Evolutionary conservation across 2,113 vertebrate genomes (phyloP), one percentile per base, ranked within the genome.

Genomic region (Carlito syrichta): DNA sequence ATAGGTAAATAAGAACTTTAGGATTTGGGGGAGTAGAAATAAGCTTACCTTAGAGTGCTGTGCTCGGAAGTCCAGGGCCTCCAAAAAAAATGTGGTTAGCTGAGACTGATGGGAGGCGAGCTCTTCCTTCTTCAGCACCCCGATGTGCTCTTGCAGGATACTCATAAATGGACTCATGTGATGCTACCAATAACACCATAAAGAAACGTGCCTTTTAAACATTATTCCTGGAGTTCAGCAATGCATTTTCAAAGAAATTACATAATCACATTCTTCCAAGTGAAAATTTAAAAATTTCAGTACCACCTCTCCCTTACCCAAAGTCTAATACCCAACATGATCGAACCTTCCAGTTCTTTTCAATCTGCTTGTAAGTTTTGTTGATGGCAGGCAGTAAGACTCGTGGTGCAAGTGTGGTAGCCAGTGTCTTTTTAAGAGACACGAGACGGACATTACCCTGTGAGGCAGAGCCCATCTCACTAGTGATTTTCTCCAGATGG

Each of bases 21-120:
- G 74, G 62, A 17, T 40, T 3, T 0, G 30, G 45, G 38, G 30
- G 10, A 40, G 5, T 1, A 10, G 27, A 56, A 56, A n/a, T 1
- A 20, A 22, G 62, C 25, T 50, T 79, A 99, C 99, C 99, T 99
- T 98, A 0, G 98, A 97, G 83, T 99, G 99, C 32, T 99, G 97
- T 27, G 98, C 96, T 63, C 99, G 98, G 98, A 99, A 99, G 98
- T 99, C 99, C 93, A 99, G 98, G 10, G 99, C 99, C 17, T 98
- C 98, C 77, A 99, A 98, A 98, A 99, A 99, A 98, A 99, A 99
- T 0, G 97, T 25, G 2, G 99, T 99, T 87, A 99, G 99, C 98
- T 99, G 99, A 96, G 99, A 98, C 96, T 99, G 99, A 96, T 99
- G 99, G 85, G 98, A 98, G 54, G 91, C 97, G 14, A 99, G 99